Conservation (phyloP, 2,888 invertebrate genomes). For the Drosophila birchii region DNA sequence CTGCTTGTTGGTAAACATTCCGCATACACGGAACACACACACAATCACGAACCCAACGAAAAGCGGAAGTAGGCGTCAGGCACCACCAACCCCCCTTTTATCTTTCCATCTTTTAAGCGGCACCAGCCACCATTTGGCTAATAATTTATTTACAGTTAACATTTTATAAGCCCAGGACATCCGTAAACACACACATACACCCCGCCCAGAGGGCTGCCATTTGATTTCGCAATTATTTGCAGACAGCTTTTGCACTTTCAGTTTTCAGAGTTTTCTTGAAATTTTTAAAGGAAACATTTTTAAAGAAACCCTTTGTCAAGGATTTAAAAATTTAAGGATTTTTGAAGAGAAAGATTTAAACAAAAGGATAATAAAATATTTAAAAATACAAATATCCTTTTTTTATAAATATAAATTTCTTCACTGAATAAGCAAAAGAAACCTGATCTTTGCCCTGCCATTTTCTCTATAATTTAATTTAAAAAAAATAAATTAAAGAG, state of each 20-base stretch:
- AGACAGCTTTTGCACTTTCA: slow-evolving; percentile 34
- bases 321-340: no score
- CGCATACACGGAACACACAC: slow-evolving; percentile 36
- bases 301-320: not conserved
- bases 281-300: not conserved
- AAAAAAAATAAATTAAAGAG: slow-evolving; percentile 1
- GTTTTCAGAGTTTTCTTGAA: slow-evolving; percentile 3
- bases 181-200: slow-evolving; percentile 21
- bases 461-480: not conserved
- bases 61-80: slow-evolving; percentile 54
- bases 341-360: not conserved
- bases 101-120: slow-evolving; percentile 8
- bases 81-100: slow-evolving; percentile 27
- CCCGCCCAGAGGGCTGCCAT: slow-evolving; percentile 37
- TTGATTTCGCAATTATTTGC: slow-evolving; percentile 78
- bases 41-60: slow-evolving; percentile 1
- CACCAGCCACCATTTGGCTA: slow-evolving; percentile 45
- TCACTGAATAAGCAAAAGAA: no score
- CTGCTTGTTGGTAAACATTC: slow-evolving; percentile 75
- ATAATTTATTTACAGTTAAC: slow-evolving; percentile 79
- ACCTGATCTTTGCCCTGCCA: not conserved
- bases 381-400: not conserved
- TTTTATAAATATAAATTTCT: not conserved
- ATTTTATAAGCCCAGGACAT: slow-evolving; percentile 62
- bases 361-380: not conserved